Evolutionary conservation across 2,113 vertebrate species (phyloP).

Genomic region (Rallus limicola): DNA sequence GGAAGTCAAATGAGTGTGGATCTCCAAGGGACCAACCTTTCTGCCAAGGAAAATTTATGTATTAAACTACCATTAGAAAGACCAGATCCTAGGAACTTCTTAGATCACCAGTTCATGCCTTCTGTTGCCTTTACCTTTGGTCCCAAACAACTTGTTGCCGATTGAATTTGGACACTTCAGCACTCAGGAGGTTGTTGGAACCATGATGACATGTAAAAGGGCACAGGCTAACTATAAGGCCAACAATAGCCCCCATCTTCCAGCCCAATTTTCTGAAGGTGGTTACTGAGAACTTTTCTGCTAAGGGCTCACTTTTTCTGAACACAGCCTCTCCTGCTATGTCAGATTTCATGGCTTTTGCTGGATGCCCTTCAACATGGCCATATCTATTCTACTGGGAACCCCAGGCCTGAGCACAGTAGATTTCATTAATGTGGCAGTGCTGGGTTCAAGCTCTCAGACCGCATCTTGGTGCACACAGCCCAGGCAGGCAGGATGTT

Average conservation of each 20-base stretch:
- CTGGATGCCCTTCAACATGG: not conserved
- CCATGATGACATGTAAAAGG: not conserved
- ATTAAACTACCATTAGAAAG: not conserved
- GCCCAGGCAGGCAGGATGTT: not conserved
- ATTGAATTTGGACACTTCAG: not conserved
- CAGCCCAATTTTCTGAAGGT: not conserved
- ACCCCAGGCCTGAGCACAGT: not conserved
- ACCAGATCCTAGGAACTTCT: not conserved
- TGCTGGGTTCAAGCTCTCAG: not conserved
- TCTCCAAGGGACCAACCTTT: not conserved
- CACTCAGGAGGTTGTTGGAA: not conserved
- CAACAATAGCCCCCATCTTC: not conserved
- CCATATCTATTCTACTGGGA: not conserved
- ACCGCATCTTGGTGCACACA: not conserved
- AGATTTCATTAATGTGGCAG: not conserved
- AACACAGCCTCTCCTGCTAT: not conserved
- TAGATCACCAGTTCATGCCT: accelerated
- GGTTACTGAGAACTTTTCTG: not conserved
- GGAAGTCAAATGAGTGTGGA: not conserved
- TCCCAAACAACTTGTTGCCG: not conserved
- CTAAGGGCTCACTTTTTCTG: not conserved
- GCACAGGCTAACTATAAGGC: not conserved
- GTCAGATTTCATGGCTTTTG: not conserved
- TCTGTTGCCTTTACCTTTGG: not conserved
- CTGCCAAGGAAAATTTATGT: not conserved